Evolutionary conservation across 2,113 vertebrate genomes (phyloP).

Genomic region (Clarias gariepinus): DNA sequence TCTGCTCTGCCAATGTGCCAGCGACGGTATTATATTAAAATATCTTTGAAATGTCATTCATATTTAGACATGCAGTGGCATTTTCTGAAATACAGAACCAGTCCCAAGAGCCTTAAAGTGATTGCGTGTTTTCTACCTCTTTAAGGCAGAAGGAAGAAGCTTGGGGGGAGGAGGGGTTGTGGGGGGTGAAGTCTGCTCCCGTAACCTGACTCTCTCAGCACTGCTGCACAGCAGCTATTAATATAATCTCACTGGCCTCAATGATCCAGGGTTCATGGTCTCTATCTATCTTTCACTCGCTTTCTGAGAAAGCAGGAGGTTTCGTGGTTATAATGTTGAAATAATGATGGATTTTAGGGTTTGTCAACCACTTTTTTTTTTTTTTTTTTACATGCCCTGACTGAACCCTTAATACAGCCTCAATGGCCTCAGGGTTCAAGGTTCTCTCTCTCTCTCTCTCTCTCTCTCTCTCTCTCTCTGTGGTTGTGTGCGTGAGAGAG

Average conservation of each 20-base stretch:
- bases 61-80: neutral
- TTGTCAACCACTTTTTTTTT: neutral
- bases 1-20: neutral
- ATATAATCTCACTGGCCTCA: constrained; percentile 25
- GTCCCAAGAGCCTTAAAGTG: neutral
- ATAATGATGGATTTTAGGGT: constrained; percentile 11
- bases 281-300: constrained; percentile 35
- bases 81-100: neutral
- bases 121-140: constrained; percentile 9
- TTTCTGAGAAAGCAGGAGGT: constrained; percentile 17
- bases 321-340: constrained; percentile 24
- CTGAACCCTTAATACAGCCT: constrained; percentile 4
- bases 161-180: constrained; percentile 26
- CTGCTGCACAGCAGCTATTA: constrained; percentile 43
- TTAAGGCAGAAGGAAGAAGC: constrained; percentile 51
- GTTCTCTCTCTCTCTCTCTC: neutral
- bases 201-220: constrained; percentile 59
- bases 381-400: constrained; percentile 1
- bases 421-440: constrained; percentile 8
- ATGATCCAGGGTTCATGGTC: constrained; percentile 24
- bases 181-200: constrained; percentile 57
- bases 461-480: neutral
- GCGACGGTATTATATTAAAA: neutral
- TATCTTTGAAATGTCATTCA: neutral
- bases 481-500: neutral